These are phyloP conservation scores for Saccostrea cuccullata DNA, from an alignment of 1,140 invertebrate species.

Conservation along the genomic window DNA sequence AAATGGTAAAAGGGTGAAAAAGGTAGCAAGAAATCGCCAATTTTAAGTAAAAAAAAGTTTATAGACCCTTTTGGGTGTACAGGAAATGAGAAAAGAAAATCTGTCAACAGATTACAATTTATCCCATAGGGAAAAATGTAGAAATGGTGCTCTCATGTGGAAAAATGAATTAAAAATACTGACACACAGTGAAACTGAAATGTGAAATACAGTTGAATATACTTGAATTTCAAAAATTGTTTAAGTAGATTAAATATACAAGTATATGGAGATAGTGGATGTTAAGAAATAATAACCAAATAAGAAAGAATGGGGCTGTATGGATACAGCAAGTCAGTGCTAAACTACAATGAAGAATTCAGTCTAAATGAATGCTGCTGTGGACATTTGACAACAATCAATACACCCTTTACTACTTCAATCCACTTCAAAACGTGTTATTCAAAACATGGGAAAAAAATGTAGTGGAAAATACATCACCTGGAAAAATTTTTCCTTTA, in stretches of 20 bases:
- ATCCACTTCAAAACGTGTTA: neutral
- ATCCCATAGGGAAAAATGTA: neutral
- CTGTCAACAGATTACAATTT: neutral
- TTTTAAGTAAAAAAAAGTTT: too few relatives aligned
- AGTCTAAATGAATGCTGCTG: slow-evolving; percentile 6
- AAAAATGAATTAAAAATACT: neutral
- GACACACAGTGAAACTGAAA: neutral
- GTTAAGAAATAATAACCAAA: neutral
- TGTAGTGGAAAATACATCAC: neutral
- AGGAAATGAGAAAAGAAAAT: neutral
- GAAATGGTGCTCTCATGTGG: neutral
- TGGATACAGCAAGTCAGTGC: neutral
- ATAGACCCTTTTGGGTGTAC: too few relatives aligned
- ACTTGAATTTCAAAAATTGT: neutral
- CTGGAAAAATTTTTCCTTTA: neutral
- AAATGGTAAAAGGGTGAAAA: neutral
- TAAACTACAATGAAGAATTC: neutral
- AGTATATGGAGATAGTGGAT: neutral
- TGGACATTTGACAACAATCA: neutral
- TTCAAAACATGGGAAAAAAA: neutral
- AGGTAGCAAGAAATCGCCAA: neutral
- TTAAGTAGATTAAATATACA: neutral
- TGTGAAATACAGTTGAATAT: neutral
- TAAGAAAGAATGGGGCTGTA: neutral
- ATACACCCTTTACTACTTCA: neutral